Percentiles rank a stretch among this genome's conserved stretches.
Conservation (phyloP, 2,888 invertebrate genomes). For the Eledone cirrhosa region DNA sequence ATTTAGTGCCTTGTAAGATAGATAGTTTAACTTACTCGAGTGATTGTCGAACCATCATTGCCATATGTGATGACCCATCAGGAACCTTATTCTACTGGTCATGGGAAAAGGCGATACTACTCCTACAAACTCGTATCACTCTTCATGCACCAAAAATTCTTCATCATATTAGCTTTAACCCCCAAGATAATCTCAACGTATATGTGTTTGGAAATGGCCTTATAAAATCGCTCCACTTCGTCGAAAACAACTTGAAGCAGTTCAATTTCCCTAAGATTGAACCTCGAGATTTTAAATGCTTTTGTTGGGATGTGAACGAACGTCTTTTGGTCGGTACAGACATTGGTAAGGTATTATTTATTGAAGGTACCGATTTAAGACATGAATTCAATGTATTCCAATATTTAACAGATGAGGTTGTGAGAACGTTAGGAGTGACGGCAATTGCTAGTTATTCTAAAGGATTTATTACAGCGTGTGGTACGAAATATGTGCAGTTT, state of each 20-base stretch:
- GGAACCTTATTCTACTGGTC: constrained; percentile 83
- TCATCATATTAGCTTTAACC: not conserved
- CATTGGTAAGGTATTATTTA: not conserved
- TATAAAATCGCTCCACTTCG: constrained; percentile 1
- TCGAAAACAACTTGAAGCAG: not conserved
- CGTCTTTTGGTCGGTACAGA: not conserved
- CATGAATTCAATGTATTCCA: not conserved
- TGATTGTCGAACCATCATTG: constrained; percentile 82
- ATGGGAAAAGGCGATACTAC: constrained; percentile 83
- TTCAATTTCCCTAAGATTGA: constrained; percentile 15
- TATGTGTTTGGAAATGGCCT: constrained; percentile 7
- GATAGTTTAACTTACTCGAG: constrained; percentile 80
- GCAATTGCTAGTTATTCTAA: constrained; percentile 5
- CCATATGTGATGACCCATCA: constrained; percentile 84
- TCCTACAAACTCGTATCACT: constrained; percentile 69
- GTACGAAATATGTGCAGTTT: not conserved
- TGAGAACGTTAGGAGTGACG: not conserved
- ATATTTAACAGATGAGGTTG: no score
- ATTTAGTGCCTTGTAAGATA: constrained; percentile 72
- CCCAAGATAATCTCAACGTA: not conserved
- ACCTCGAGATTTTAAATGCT: constrained; percentile 11
- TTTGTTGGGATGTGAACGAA: not conserved
- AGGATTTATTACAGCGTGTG: constrained; percentile 9
- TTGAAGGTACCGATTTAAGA: not conserved
- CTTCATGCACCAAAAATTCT: not conserved